A percentile compares a stretch with the other conserved stretches of the same genome.
Evolutionary conservation across 1,140 invertebrate genomes (phyloP).

Genomic region (Adelges cooleyi): DNA sequence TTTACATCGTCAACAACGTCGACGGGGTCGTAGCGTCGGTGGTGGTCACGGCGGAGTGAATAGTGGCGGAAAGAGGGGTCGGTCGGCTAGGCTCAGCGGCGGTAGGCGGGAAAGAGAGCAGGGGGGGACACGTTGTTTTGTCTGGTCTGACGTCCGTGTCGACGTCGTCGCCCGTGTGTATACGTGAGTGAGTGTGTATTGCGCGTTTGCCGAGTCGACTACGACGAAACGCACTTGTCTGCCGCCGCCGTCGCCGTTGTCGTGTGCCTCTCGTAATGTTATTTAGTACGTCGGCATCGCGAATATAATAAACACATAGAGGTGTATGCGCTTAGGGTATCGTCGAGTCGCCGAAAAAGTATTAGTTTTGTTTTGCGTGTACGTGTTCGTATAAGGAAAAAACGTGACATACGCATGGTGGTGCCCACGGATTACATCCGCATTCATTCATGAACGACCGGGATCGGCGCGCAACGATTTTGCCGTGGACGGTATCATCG

Average conservation of each 20-base stretch:
- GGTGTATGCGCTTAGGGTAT: too few species aligned
- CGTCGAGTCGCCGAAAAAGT: too few species aligned
- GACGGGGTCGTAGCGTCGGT: not conserved
- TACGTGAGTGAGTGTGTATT: not conserved
- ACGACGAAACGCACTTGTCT: constrained; percentile 1
- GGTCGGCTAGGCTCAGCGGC: too few species aligned
- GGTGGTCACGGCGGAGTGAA: not conserved
- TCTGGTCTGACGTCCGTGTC: constrained; percentile 23
- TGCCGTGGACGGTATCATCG: not conserved
- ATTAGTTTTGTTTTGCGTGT: too few species aligned
- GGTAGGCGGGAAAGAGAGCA: too few species aligned
- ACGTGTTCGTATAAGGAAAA: not conserved
- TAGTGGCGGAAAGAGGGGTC: not conserved
- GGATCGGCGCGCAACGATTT: not conserved
- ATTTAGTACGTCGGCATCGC: not conserved
- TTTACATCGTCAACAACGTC: not conserved
- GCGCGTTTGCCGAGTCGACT: constrained; percentile 1
- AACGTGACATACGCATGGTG: constrained; percentile 10
- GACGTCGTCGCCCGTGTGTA: not conserved
- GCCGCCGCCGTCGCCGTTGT: not conserved
- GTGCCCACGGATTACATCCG: not conserved
- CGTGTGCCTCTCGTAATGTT: too few species aligned
- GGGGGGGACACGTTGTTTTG: constrained; percentile 8
- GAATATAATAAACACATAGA: too few species aligned
- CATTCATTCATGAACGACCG: not conserved